Base-by-base conservation (phyloP, 2,113 vertebrate species). In the Paraplagusia blochii region DNA sequence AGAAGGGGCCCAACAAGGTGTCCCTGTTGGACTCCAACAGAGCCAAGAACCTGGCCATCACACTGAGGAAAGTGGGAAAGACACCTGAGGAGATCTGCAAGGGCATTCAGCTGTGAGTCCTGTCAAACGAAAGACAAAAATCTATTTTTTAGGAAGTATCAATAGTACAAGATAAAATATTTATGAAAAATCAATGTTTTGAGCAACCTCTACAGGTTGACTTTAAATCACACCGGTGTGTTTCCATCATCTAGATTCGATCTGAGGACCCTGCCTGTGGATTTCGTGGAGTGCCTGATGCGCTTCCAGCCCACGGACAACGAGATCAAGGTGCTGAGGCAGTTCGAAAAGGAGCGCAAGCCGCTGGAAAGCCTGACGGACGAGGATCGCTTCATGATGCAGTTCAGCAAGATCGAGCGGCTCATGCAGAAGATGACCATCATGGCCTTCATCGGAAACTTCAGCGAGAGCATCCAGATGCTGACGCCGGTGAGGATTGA, bases 21-120 rank as follows among this genome's bases (percentile, higher is more conserved):
- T 88, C 93, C 0, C 88, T 99, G 58, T 87, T 99, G 80, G 96
- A 98, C 36, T 92, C 96, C 79, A 99, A 98, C 87, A 88, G 96
- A 11, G 93, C 96, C n/a, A 98, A 98, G 91, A 99, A 98, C 87
- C 78, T 99, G 81, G 95, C 96, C 73, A 99, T 99, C 87, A 98
- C 95, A 0, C 90, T 99, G 52, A 92, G 96, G 77, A 98, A 97
- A 85, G 96, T 95, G 7, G 94, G 93, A 58, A 94, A 94, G 83
- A 71, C 88, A 7, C 44, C 94, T 0, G 95, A 98, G 77, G 96
- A 98, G 88, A 99, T 98, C 91, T 95, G 94, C 92, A 91, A 90
- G 66, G 94, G 92, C 81, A 97, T 98, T 80, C 93, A 98, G 85
- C 88, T 85, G 95, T 97, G 90, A 43, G 91, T 49, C 22, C 38